Conservation (phyloP, 1,140 invertebrate species). For the Amyelois transitella region DNA sequence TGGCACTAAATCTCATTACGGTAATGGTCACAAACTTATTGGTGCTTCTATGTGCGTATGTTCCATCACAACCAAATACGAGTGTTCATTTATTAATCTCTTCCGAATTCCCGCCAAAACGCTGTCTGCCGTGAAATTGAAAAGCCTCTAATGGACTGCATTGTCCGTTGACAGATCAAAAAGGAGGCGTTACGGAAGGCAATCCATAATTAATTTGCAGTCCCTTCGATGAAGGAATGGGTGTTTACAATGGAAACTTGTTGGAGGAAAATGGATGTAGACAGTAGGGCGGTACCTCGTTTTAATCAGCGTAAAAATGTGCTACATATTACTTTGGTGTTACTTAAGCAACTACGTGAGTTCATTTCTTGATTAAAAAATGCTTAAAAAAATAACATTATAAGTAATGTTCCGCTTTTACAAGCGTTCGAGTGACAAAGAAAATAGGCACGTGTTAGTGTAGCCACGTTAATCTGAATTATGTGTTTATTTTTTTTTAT, state of each 20-base stretch:
- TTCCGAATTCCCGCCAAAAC: neutral
- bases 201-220: constrained; percentile 14
- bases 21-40: too few species aligned
- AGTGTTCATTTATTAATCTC: neutral
- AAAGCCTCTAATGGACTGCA: constrained; percentile 23
- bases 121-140: constrained; percentile 8
- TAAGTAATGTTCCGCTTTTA: too few species aligned
- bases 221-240: constrained; percentile 1
- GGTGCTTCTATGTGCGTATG: too few species aligned
- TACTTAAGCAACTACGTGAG: neutral
- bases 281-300: neutral
- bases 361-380: neutral
- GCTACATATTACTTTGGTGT: neutral
- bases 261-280: neutral
- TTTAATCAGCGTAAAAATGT: neutral
- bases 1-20: too few species aligned
- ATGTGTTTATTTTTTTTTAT: too few species aligned
- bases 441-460: too few species aligned
- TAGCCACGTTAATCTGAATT: too few species aligned
- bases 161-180: constrained; percentile 14
- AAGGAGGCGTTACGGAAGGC: constrained; percentile 8
- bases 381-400: too few species aligned
- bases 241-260: neutral
- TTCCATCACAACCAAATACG: too few species aligned
- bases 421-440: too few species aligned